Base-by-base conservation (phyloP, 2,797 vertebrate genomes). In the Podargus strigoides region DNA sequence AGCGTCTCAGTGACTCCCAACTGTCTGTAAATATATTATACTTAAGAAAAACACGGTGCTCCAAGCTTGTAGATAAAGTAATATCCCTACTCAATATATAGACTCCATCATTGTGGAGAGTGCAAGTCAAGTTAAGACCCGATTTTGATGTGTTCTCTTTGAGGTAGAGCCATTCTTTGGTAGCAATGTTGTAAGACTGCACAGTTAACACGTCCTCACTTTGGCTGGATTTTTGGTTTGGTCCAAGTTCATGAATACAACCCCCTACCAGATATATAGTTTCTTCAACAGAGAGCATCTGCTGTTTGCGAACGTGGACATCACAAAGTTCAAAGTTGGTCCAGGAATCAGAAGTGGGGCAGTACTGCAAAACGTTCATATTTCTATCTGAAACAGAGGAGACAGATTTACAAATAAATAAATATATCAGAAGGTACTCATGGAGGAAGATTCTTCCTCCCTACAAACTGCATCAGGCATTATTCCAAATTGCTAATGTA, bases 261-360 rank as follows among this genome's bases (percentile, higher is more conserved):
- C 99, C 99, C 1, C 99, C 99, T 69, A 99, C 99, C 84, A 99
- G 96, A 96, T 99, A 99, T 96, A 99, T 99, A 78, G 98, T 99
- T 95, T 99, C 99, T 91, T 99, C 99, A 87, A 99, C 98, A 0
- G 99, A 99, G 23, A 99, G 98, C 99, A 99, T 99, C 98, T 99
- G 99, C 97, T 99, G 99, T 98, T 99, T 99, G 78, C 99, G 98
- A 58, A 99, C 98, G 55, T 99, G 99, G 24, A 98, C 97, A 0
- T 98, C 95, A 15, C 99, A 99, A 9, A 98, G 97, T 36, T 98
- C 98, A 68, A 99, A 98, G 63, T 98, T 98, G 2, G 98, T 98
- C 99, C 99, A 99, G 49, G 96, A 91, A 97, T 99, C 99, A 0
- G 98, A 97, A 55, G 92, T 91, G 19, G 99, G 98, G 82, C 99